Percentiles rank a stretch among this genome's conserved stretches.
phyloP scores from a whole-genome alignment of 1,140 invertebrate genomes.

The Whitmania pigra region DNA sequence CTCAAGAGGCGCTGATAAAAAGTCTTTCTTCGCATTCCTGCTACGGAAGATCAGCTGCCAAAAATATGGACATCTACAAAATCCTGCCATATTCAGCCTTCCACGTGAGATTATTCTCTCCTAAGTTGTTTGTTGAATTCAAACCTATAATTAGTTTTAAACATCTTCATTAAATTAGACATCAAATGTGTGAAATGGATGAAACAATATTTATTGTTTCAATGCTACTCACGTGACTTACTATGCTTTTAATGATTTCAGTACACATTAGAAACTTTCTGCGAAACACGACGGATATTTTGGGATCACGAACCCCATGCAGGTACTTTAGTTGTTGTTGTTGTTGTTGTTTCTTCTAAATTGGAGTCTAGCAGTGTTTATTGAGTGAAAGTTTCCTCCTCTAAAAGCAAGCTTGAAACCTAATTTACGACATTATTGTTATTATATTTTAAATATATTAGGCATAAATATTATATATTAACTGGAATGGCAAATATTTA shows the following conservation, averaged over 20 bases:
- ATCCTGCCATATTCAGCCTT: conserved; percentile 24
- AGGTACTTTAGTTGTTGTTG: conserved; percentile 25
- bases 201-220: background rate
- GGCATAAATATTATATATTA: no score
- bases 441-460: no score
- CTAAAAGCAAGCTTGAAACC: no score
- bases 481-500: no score
- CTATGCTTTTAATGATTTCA: conserved; percentile 27
- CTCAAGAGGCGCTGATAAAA: conserved; percentile 20
- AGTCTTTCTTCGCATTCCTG: conserved; percentile 25
- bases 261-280: conserved; percentile 48
- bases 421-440: no score
- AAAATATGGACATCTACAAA: conserved; percentile 24
- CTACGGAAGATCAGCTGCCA: conserved; percentile 25
- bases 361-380: no score
- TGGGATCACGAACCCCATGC: conserved; percentile 47
- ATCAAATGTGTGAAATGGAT: background rate
- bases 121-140: no score
- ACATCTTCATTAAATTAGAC: no score
- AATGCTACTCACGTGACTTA: background rate
- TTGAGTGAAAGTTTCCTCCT: no score
- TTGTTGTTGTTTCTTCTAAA: no score
- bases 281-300: conserved; percentile 45
- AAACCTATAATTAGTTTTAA: no score
- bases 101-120: conserved; percentile 22